Conservation (phyloP, 2,797 vertebrate genomes). For the Sebastes miniatus region DNA sequence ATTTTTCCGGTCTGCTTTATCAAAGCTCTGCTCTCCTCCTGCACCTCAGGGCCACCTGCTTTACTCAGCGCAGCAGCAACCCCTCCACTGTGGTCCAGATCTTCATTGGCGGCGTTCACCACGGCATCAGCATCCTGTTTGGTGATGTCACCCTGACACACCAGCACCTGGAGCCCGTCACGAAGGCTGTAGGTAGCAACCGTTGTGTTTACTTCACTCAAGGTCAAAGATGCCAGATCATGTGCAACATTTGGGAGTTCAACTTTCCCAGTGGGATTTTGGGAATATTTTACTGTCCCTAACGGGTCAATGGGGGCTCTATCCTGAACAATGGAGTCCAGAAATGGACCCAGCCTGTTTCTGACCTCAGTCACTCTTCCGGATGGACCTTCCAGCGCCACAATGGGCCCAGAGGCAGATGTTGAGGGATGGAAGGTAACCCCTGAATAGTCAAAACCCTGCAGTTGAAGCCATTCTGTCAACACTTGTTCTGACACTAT, state of each 20-base stretch:
- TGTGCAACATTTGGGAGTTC: background rate
- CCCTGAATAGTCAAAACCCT: conserved; percentile 43
- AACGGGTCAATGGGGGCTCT: conserved; percentile 49
- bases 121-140: conserved; percentile 63
- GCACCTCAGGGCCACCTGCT: conserved; percentile 67
- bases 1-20: conserved; percentile 46
- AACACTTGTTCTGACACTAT: conserved; percentile 28
- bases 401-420: background rate
- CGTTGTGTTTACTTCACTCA: conserved; percentile 24
- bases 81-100: conserved; percentile 58
- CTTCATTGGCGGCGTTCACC: conserved; percentile 74
- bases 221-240: background rate
- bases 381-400: conserved; percentile 39
- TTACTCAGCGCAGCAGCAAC: conserved; percentile 67
- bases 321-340: conserved; percentile 38
- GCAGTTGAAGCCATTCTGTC: conserved; percentile 34
- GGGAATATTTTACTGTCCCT: conserved; percentile 55
- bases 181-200: conserved; percentile 45
- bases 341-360: conserved; percentile 10
- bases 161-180: conserved; percentile 48
- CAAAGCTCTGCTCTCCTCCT: conserved; percentile 52
- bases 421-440: conserved; percentile 38
- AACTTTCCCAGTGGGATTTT: conserved; percentile 39
- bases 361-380: conserved; percentile 34
- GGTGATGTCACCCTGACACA: conserved; percentile 74